phyloP scores from a whole-genome alignment of 2,797 vertebrate species.

The Erpetoichthys calabaricus region DNA sequence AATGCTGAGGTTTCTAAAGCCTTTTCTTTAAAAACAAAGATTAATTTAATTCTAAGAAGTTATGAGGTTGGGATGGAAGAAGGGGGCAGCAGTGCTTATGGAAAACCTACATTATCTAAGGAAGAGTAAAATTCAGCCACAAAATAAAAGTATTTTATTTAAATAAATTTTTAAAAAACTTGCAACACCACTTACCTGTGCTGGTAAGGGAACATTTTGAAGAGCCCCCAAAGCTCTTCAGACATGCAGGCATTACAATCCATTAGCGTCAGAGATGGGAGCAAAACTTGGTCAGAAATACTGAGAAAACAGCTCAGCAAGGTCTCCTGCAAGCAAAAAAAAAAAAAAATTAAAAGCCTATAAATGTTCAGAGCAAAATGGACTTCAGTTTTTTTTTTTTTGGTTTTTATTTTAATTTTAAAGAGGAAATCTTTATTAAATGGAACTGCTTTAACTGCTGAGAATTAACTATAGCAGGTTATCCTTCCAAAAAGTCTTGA shows the following conservation, averaged over 20 bases:
- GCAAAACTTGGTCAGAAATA: conserved; percentile 89
- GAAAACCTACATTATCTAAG: conserved; percentile 8
- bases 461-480: too few species aligned
- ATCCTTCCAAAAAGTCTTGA: too few species aligned
- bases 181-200: conserved; percentile 60
- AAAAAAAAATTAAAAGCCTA: background rate
- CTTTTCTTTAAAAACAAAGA: too few species aligned
- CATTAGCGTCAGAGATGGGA: conserved; percentile 90
- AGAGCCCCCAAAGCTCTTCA: conserved; percentile 94
- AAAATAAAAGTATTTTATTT: background rate
- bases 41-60: background rate
- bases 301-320: conserved; percentile 90
- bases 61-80: conserved; percentile 14
- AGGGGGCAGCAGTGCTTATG: background rate
- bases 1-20: too few species aligned
- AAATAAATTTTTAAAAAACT: background rate
- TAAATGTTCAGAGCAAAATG: background rate
- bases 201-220: conserved; percentile 94
- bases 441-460: too few species aligned
- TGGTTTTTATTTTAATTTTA: too few species aligned
- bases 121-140: background rate
- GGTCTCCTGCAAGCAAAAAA: conserved; percentile 54
- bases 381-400: background rate
- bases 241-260: conserved; percentile 98
- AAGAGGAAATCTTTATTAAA: too few species aligned